phyloP scores from a whole-genome alignment of 2,888 invertebrate species.

The Drosophila maculinotata region DNA sequence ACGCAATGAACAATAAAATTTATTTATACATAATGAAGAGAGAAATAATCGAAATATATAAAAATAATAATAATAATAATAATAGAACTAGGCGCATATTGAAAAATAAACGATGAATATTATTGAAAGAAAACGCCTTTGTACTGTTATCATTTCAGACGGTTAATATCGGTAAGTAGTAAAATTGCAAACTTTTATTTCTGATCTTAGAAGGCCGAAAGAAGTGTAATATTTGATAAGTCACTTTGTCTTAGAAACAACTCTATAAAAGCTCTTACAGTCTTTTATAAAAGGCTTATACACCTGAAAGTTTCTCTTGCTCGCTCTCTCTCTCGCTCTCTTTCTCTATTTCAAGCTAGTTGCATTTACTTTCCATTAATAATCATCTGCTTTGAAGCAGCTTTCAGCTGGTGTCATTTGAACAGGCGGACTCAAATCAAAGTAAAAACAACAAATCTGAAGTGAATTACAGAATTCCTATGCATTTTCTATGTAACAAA shows the following conservation, averaged over 20 bases:
- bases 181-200: too few relatives aligned
- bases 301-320: too few relatives aligned
- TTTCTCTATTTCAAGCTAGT: not conserved
- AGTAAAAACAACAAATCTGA: slow-evolving; percentile 35
- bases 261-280: too few relatives aligned
- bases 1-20: slow-evolving; percentile 72
- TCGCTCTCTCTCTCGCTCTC: not conserved
- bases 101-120: slow-evolving; percentile 79
- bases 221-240: too few relatives aligned
- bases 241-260: too few relatives aligned
- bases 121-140: slow-evolving; percentile 61
- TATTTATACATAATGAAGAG: slow-evolving; percentile 71
- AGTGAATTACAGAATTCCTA: slow-evolving; percentile 65
- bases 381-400: slow-evolving; percentile 1
- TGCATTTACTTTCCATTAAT: too few relatives aligned
- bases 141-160: not conserved
- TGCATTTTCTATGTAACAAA: slow-evolving; percentile 56
- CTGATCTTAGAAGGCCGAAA: too few relatives aligned
- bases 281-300: too few relatives aligned
- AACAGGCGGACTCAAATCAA: too few relatives aligned
- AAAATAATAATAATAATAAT: slow-evolving; percentile 61
- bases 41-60: slow-evolving; percentile 70
- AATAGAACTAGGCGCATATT: slow-evolving; percentile 81
- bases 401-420: slow-evolving; percentile 28
- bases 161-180: not conserved